phyloP scores from a whole-genome alignment of 2,888 invertebrate genomes.

The Drosophila subsilvestris region DNA sequence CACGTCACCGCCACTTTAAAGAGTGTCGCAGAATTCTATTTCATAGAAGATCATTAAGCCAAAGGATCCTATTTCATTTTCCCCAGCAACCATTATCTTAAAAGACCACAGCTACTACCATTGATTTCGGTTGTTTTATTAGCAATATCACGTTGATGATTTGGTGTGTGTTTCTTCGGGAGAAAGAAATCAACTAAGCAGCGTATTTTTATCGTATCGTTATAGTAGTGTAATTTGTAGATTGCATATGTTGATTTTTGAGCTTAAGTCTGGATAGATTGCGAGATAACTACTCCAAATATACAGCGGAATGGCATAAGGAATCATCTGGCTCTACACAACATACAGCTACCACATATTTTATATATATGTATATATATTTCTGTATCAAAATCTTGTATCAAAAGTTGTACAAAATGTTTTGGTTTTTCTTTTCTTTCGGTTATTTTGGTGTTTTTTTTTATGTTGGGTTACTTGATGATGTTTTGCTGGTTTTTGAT shows the following conservation, averaged over 20 bases:
- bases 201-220: conserved; percentile 40
- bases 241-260: conserved; percentile 38
- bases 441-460: conserved; percentile 12
- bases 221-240: conserved; percentile 50
- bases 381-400: conserved; percentile 62
- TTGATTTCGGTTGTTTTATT: conserved; percentile 60
- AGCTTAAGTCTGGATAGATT: conserved; percentile 30
- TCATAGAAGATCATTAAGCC: neutral
- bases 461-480: conserved; percentile 9
- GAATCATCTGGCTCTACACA: conserved; percentile 1
- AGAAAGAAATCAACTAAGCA: conserved; percentile 63
- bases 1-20: conserved; percentile 79
- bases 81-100: conserved; percentile 14
- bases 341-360: conserved; percentile 46
- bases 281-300: conserved; percentile 16
- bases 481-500: conserved; percentile 34
- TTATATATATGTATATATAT: conserved; percentile 40
- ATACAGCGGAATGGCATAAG: conserved; percentile 10
- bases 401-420: conserved; percentile 54
- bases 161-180: conserved; percentile 46
- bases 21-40: conserved; percentile 61
- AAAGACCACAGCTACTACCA: conserved; percentile 10
- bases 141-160: conserved; percentile 76
- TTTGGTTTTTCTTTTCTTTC: conserved; percentile 16
- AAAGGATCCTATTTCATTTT: neutral